phyloP scores from a whole-genome alignment of 2,888 invertebrate species.

The Leptinotarsa haldemani region DNA sequence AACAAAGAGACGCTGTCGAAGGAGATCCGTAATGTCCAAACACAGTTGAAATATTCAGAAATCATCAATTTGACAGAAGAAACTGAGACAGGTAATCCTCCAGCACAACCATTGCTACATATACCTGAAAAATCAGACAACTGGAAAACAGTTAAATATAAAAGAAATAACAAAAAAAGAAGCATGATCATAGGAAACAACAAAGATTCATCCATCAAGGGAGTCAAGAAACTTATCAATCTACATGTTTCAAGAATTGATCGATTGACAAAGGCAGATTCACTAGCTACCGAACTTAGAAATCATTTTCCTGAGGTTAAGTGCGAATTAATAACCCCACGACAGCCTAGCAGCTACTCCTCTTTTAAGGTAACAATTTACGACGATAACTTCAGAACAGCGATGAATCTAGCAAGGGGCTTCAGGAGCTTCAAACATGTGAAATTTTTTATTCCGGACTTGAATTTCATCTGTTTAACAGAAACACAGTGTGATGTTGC shows the following conservation, averaged over 20 bases:
- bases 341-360: not conserved
- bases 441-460: not conserved
- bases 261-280: not conserved
- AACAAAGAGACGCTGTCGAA: slow-evolving; percentile 7
- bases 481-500: slow-evolving; percentile 5
- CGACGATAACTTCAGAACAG: not conserved
- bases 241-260: not conserved
- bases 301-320: not conserved
- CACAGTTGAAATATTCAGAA: slow-evolving; percentile 20
- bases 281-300: not conserved
- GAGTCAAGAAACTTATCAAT: not conserved
- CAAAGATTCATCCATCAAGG: slow-evolving; percentile 13
- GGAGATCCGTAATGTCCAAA: slow-evolving; percentile 19
- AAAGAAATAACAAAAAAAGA: not conserved
- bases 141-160: slow-evolving; percentile 10
- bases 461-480: slow-evolving; percentile 16
- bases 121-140: slow-evolving; percentile 3
- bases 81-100: not conserved
- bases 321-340: not conserved
- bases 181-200: slow-evolving; percentile 12
- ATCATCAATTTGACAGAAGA: slow-evolving; percentile 18
- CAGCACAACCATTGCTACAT: not conserved
- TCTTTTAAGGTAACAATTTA: not conserved
- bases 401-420: not conserved
- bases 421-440: not conserved